A percentile compares a stretch with the other conserved stretches of the same genome.
phyloP scores from a whole-genome alignment of 2,888 invertebrate genomes.

The Drosophila testacea region DNA sequence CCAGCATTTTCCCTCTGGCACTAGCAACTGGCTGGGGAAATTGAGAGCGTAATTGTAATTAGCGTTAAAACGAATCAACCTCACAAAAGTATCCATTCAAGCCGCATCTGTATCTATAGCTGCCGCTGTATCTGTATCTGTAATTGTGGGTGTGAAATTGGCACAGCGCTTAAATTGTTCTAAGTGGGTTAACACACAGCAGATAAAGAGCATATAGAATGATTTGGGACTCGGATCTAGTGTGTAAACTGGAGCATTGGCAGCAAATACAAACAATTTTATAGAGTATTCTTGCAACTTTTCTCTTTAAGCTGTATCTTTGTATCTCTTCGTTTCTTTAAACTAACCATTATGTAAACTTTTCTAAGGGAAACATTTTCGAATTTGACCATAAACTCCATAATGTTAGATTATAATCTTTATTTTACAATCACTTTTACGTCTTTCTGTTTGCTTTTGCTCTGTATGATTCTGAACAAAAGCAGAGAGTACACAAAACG shows the following conservation, averaged over 20 bases:
- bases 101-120: background rate
- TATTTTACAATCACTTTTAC: constrained; percentile 15
- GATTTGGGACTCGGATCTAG: background rate
- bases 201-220: constrained; percentile 51
- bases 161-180: constrained; percentile 57
- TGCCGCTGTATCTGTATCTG: background rate
- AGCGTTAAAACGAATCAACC: constrained; percentile 55
- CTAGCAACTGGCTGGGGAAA: constrained; percentile 15
- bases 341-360: constrained; percentile 10
- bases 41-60: constrained; percentile 69
- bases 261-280: background rate
- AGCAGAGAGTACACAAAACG: constrained; percentile 36
- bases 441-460: background rate
- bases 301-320: background rate
- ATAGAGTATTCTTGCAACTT: background rate
- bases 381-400: background rate
- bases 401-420: constrained; percentile 30
- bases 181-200: constrained; percentile 67
- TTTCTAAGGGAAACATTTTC: background rate
- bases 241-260: background rate
- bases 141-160: constrained; percentile 49
- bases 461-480: constrained; percentile 13
- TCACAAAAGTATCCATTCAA: constrained; percentile 53
- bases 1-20: background rate
- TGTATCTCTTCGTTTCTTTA: background rate